Conservation (phyloP, 1,140 invertebrate species). For the Odontomachus brunneus region DNA sequence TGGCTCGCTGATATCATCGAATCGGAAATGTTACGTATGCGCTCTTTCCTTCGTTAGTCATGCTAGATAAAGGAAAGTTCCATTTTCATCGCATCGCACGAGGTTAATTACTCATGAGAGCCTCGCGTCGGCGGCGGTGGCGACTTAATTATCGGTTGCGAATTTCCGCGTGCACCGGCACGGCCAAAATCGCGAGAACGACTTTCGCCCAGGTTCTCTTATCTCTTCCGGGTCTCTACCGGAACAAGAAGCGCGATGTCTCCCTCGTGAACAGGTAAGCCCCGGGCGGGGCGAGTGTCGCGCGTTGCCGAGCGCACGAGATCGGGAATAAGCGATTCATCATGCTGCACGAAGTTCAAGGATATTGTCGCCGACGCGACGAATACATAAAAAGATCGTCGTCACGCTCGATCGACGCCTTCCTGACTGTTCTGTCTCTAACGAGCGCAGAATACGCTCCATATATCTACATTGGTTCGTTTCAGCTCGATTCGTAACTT, state of each 20-base stretch:
- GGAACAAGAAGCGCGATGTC: slow-evolving; percentile 5
- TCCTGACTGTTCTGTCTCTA: background rate
- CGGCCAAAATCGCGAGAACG: slow-evolving; percentile 25
- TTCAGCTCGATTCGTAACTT: background rate
- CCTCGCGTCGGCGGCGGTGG: slow-evolving; percentile 6
- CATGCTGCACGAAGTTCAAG: slow-evolving; percentile 46
- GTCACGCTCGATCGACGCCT: background rate
- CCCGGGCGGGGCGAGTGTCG: background rate
- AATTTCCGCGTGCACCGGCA: slow-evolving; percentile 58
- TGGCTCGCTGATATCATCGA: background rate
- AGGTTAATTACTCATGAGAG: slow-evolving; percentile 54
- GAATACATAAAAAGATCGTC: background rate
- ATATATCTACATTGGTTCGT: slow-evolving; percentile 1
- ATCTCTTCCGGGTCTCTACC: slow-evolving; percentile 45
- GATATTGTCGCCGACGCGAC: slow-evolving; percentile 12
- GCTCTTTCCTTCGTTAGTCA: slow-evolving; percentile 42
- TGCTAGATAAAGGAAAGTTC: slow-evolving; percentile 61
- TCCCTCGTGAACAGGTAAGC: no score
- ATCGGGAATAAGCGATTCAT: slow-evolving; percentile 3
- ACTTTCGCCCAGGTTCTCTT: background rate
- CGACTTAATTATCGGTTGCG: slow-evolving; percentile 52
- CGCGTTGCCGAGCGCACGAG: background rate
- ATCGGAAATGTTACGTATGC: slow-evolving; percentile 60
- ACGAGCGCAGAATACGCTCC: background rate
- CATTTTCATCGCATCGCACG: slow-evolving; percentile 33